Base-by-base conservation (phyloP, 1,140 invertebrate species). In the Chironomus striatipennis region DNA sequence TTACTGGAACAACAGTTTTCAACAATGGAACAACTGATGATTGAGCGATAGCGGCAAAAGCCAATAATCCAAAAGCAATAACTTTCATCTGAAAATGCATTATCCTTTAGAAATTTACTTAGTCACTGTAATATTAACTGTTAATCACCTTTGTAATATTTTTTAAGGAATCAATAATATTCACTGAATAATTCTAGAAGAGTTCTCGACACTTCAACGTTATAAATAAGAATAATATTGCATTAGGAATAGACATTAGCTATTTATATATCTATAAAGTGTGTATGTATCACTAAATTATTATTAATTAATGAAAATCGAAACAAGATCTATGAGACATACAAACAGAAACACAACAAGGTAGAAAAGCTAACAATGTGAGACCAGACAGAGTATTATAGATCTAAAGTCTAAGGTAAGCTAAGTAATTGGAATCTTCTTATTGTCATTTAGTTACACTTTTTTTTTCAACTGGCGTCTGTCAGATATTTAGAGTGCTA, bases 1-100 rank as follows among this genome's bases (percentile, higher is more conserved):
- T 15, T 5, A 79, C 78, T 9, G 77, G 72, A 7, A 76, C 21
- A 70, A 12, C 47, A 57, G n/a, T 10, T 7, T 9, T 47, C 7
- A 47, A 2, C 8, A 43, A 73, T 73, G 65, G 65, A 18, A 70
- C 18, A 20, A 21, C 17, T 10, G 17, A 9, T 18, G 65, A 6
- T 18, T 70, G 17, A 20, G 65, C 65, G 7, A 70, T 17, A 20
- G 65, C 18, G 18, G 20, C 17, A 70, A 70, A 70, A 20, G 65
- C 65, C n/a, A 18, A 70, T 18, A 70, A n/a, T 18, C 17, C 18
- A 10, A 70, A 70, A 70, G 18, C 18, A 1, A 20, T 10, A n/a
- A 20, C 65, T 70, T 18, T 70, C 65, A 70, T 70, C 18, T 67
- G 47, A 7, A 57, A 57, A 7, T 57, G 7, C 2, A 12, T 57